Conservation (phyloP, 2,797 vertebrate species). For the Hoplostethus atlanticus region DNA sequence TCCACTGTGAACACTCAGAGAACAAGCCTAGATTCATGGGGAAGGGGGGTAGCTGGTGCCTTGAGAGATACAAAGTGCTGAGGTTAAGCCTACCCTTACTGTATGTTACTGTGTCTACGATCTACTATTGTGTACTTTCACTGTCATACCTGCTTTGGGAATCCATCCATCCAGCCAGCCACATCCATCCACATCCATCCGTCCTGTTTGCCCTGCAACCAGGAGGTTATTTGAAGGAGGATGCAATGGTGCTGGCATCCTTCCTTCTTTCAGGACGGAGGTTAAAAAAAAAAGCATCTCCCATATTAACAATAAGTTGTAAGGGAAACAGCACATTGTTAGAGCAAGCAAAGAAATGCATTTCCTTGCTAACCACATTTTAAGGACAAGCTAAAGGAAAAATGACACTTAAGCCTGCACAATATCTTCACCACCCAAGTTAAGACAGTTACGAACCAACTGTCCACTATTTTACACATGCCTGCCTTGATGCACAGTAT, state of each 20-base stretch:
- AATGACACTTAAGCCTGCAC: slow-evolving; percentile 8
- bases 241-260: too few relatives aligned
- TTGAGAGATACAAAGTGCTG: not conserved
- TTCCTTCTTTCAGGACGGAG: not conserved
- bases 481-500: too few relatives aligned
- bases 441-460: too few relatives aligned
- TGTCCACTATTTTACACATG: too few relatives aligned
- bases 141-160: not conserved
- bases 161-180: not conserved
- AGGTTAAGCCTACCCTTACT: not conserved
- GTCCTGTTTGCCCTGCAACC: too few relatives aligned
- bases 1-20: slow-evolving; percentile 99
- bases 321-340: too few relatives aligned
- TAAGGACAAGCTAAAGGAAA: slow-evolving; percentile 25
- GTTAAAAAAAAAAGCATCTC: too few relatives aligned
- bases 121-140: not conserved
- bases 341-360: not conserved
- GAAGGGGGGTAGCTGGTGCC: not conserved
- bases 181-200: not conserved
- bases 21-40: slow-evolving; percentile 36
- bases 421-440: not conserved
- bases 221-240: too few relatives aligned
- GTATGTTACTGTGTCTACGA: not conserved
- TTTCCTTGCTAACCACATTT: not conserved
- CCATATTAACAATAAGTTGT: not conserved